Evolutionary conservation across 2,888 invertebrate species (phyloP).

Genomic region (Chrysolina haemoptera): DNA sequence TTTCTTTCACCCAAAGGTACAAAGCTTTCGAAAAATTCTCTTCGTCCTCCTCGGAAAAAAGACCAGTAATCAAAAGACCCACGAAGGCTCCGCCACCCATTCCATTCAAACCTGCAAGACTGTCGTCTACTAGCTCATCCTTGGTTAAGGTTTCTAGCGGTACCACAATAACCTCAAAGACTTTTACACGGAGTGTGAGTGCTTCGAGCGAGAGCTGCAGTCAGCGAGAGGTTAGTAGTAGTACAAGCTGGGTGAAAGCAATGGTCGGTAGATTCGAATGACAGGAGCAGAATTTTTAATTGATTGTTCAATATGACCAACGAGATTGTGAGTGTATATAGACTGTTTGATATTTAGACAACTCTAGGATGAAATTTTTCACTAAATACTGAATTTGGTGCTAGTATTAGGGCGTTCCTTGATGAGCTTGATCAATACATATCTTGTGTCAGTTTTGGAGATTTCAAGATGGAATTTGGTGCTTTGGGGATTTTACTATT

Average conservation of each 20-base stretch:
- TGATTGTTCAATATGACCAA: conserved; percentile 35
- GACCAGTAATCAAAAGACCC: conserved; percentile 60
- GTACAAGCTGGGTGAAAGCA: conserved; percentile 82
- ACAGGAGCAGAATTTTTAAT: conserved; percentile 55
- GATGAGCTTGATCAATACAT: no score
- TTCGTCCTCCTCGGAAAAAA: conserved; percentile 28
- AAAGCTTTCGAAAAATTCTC: conserved; percentile 25
- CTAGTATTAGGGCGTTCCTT: no score
- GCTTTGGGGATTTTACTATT: no score
- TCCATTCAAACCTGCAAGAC: conserved; percentile 74
- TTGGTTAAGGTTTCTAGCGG: conserved; percentile 38
- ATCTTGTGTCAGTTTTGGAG: no score
- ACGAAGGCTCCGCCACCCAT: conserved; percentile 77
- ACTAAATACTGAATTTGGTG: no score
- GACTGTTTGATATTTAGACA: no score
- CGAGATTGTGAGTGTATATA: background rate
- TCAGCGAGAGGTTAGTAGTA: conserved; percentile 21
- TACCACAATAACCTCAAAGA: conserved; percentile 35
- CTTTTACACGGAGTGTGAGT: conserved; percentile 23
- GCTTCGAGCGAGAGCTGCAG: conserved; percentile 18
- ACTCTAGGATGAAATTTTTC: no score
- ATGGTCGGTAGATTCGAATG: conserved; percentile 82
- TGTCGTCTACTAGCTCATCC: conserved; percentile 44
- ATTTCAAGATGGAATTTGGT: no score
- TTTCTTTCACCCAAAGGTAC: conserved; percentile 36